These are phyloP conservation scores for Smittia sp. DNA, from an alignment of 2,888 invertebrate genomes.

Conservation along the genomic window DNA sequence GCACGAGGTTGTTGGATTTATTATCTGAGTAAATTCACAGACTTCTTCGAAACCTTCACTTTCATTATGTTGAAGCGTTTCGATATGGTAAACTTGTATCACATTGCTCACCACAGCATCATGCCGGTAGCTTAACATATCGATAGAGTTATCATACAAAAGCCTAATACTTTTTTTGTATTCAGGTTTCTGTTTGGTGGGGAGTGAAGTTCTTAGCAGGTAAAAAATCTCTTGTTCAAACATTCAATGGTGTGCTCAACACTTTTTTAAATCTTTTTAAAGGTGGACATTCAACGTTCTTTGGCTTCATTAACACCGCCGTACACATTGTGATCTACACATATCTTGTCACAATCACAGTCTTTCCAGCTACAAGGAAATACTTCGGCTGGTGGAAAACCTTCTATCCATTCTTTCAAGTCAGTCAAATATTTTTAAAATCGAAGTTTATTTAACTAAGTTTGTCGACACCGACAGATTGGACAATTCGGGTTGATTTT, in stretches of 20 bases:
- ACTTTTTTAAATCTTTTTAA: not conserved
- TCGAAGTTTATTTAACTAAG: not conserved
- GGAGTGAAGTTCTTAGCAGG: slow-evolving; percentile 80
- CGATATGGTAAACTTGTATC: slow-evolving; percentile 33
- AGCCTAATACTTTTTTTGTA: too few relatives aligned
- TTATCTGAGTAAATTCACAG: slow-evolving; percentile 38
- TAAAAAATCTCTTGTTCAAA: not conserved
- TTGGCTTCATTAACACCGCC: slow-evolving; percentile 89
- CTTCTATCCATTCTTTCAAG: slow-evolving; percentile 34
- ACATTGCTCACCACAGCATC: slow-evolving; percentile 33
- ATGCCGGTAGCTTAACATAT: slow-evolving; percentile 21
- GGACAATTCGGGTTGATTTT: slow-evolving; percentile 17
- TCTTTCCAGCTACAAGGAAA: slow-evolving; percentile 1
- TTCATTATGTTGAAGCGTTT: slow-evolving; percentile 30
- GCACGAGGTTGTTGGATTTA: slow-evolving; percentile 33
- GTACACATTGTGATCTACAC: slow-evolving; percentile 95
- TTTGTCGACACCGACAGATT: slow-evolving; percentile 12
- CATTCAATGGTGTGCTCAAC: not conserved
- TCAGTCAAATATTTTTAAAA: not conserved
- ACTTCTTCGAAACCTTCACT: slow-evolving; percentile 33
- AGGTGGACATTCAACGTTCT: slow-evolving; percentile 90
- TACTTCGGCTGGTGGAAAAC: slow-evolving; percentile 33
- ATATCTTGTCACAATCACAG: slow-evolving; percentile 65
- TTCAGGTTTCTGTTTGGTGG: slow-evolving; percentile 78
- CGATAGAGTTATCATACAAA: too few relatives aligned